These are phyloP conservation scores for Drosophila neutralis DNA, from an alignment of 2,888 invertebrate species.

Conservation along the genomic window DNA sequence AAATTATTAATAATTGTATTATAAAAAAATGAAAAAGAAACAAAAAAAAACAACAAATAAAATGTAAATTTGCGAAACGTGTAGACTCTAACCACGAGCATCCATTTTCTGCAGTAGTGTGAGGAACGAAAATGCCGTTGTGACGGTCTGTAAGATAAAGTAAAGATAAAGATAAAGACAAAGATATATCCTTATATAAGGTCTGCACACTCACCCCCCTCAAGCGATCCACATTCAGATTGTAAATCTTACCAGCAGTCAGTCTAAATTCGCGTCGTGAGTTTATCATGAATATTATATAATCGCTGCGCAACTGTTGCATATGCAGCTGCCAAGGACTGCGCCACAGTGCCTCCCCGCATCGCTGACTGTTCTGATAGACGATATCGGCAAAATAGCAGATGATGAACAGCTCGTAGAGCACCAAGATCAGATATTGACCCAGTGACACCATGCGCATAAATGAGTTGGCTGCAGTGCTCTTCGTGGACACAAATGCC, in stretches of 20 bases:
- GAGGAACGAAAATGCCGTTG: constrained; percentile 81
- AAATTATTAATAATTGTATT: constrained; percentile 39
- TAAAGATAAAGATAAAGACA: too few relatives aligned
- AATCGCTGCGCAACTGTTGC: constrained; percentile 67
- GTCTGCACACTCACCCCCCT: constrained; percentile 40
- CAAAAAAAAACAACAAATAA: constrained; percentile 10
- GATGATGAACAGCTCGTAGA: constrained; percentile 80
- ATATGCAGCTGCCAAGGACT: constrained; percentile 79
- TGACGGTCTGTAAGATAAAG: constrained; percentile 69
- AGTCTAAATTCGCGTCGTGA: constrained; percentile 65
- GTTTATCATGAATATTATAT: constrained; percentile 74
- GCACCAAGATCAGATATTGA: constrained; percentile 76
- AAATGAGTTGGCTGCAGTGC: constrained; percentile 72
- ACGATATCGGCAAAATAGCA: constrained; percentile 80
- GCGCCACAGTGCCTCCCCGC: constrained; percentile 77
- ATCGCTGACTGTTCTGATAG: constrained; percentile 73
- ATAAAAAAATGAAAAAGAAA: constrained; percentile 12
- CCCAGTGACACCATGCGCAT: constrained; percentile 72
- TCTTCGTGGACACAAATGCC: constrained; percentile 82
- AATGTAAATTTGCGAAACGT: constrained; percentile 6
- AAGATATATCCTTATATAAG: too few relatives aligned
- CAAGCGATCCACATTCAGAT: constrained; percentile 72
- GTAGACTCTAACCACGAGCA: constrained; percentile 46
- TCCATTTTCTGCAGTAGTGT: constrained; percentile 81
- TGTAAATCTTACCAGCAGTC: constrained; percentile 80